Percentiles rank a stretch among this genome's conserved stretches.
Conservation (phyloP, 2,113 vertebrate genomes). For the Lophius piscatorius region DNA sequence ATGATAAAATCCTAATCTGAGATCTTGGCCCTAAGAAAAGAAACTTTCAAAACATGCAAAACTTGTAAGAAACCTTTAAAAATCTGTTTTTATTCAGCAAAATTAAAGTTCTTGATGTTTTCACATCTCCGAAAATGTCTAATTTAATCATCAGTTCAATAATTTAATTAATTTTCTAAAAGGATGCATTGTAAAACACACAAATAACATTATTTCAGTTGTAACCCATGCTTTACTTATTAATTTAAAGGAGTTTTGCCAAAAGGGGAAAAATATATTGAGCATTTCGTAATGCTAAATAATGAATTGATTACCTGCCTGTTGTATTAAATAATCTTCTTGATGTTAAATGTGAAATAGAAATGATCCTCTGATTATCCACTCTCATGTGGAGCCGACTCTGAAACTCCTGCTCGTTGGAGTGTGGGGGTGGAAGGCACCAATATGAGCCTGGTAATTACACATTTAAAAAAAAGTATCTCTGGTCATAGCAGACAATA, state of each 20-base stretch:
- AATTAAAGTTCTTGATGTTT: conserved; percentile 7
- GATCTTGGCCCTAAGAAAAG: too few species aligned
- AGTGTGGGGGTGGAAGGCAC: conserved; percentile 2
- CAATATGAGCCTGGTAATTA: conserved; percentile 46
- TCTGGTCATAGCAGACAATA: conserved; percentile 64
- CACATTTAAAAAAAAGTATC: conserved; percentile 39
- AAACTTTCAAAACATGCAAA: too few species aligned
- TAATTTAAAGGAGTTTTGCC: background rate
- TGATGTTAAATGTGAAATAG: conserved; percentile 34
- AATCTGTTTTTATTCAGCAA: background rate
- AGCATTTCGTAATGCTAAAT: background rate
- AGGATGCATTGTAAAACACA: too few species aligned
- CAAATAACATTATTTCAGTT: too few species aligned
- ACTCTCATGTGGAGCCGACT: background rate
- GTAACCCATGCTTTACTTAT: too few species aligned
- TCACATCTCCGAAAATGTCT: background rate
- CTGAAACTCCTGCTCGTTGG: background rate
- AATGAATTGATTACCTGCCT: conserved; percentile 13
- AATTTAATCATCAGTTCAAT: too few species aligned
- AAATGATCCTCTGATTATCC: conserved; percentile 28
- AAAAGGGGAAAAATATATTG: background rate
- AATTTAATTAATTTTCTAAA: too few species aligned
- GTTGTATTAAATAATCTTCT: conserved; percentile 32
- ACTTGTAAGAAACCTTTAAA: background rate
- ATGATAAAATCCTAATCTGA: too few species aligned